Evolutionary conservation across 2,888 invertebrate genomes (phyloP).

Genomic region (Geotrupes spiniger): DNA sequence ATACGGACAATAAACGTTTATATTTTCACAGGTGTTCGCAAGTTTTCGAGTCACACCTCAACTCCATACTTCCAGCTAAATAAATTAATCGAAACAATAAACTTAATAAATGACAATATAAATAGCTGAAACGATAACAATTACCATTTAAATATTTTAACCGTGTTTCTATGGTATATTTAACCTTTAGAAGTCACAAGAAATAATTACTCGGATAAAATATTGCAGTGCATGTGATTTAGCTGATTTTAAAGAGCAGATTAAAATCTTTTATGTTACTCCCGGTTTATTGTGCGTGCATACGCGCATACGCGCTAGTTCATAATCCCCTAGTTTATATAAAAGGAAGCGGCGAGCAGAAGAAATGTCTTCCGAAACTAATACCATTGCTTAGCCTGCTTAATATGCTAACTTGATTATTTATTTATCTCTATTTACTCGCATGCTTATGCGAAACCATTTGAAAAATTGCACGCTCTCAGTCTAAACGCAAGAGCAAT

Average conservation of each 20-base stretch:
- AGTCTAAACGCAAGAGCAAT: constrained; percentile 7
- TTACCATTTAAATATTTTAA: constrained; percentile 5
- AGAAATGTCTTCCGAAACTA: constrained; percentile 5
- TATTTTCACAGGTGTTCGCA: too few species aligned
- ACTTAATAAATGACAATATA: constrained; percentile 2
- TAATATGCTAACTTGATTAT: too few species aligned
- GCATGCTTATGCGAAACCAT: background rate
- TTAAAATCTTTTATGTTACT: background rate
- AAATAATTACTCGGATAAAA: constrained; percentile 1
- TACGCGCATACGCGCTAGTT: background rate
- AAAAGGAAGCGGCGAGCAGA: constrained; percentile 4
- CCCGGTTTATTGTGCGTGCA: constrained; percentile 6
- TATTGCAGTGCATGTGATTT: constrained; percentile 3
- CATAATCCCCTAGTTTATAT: background rate
- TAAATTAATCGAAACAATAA: constrained; percentile 2
- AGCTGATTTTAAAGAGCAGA: constrained; percentile 4
- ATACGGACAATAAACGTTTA: too few species aligned
- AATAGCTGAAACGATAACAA: constrained; percentile 1
- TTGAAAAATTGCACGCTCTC: background rate
- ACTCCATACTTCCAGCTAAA: background rate
- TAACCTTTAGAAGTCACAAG: constrained; percentile 4
- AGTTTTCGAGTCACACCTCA: too few species aligned
- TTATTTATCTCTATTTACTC: too few species aligned
- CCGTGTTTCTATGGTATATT: constrained; percentile 1
- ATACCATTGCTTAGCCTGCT: background rate